Evolutionary conservation across 2,113 vertebrate genomes (phyloP), one percentile per base, ranked within the genome.

Genomic region (Dipodomys spectabilis): DNA sequence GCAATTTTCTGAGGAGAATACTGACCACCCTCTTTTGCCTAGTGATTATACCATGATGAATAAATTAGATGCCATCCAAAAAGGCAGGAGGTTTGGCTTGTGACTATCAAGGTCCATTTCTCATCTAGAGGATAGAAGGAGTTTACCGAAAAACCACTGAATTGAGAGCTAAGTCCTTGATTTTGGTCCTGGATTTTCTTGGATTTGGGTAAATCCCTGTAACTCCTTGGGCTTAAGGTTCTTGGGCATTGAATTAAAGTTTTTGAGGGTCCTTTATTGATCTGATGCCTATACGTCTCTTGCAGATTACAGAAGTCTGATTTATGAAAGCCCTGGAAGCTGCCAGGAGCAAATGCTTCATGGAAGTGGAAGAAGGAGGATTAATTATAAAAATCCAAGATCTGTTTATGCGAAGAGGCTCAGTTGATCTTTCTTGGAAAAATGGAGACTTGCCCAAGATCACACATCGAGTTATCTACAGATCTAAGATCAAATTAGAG

Each of bases 261-360:
- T 90, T 45, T 60, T 19, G 23, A 84, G 69, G 69, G 64, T 9
- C 15, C 22, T 7, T 60, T 86, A 86, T 4, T 93, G 62, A 57
- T 83, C 32, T 45, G 44, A 73, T 69, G 27, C 57, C 27, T 57
- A 5, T 20, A 68, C 19, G 69, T 90, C 39, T 81, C 44, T 23
- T 68, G 30, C 16, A 71, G 78, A 80, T 45, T 68, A 5, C 11
- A 77, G 77, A 11, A 82, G 27, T 73, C 32, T 71, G 67, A 82
- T 78, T 91, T 35, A 74, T 27, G 27, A 82, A 95, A 86, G 11
- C 57, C 20, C 71, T 72, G 53, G 81, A 92, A 92, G 45, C n/a
- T 71, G 10, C 25, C 78, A 27, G 78, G 69, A 64, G 79, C 67
- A 73, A 57, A 82, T 49, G 79, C 35, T 71, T 53, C 65, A 69